Percentiles rank a stretch among this genome's conserved stretches.
Conservation (phyloP, 2,797 vertebrate species). For the Ctenochaetus hawaiiensis region DNA sequence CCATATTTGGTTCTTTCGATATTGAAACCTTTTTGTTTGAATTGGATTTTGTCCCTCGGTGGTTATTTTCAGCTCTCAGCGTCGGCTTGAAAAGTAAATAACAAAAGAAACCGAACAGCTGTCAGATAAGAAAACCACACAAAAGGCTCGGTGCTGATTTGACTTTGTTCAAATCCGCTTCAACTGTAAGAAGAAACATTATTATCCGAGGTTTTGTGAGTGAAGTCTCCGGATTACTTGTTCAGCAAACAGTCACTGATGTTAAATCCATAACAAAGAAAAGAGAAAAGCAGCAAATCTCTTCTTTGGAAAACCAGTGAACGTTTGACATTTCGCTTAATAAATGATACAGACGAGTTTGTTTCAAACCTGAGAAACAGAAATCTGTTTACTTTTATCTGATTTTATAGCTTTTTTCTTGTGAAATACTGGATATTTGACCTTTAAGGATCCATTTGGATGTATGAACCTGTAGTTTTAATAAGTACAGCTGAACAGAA, state of each 20-base stretch:
- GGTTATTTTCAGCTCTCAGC: not conserved
- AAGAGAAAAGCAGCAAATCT: not conserved
- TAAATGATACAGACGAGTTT: not conserved
- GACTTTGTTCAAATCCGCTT: not conserved
- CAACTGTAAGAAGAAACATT: too few species aligned
- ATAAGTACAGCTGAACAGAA: not conserved
- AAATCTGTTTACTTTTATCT: not conserved
- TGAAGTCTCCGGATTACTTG: not conserved
- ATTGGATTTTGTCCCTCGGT: not conserved
- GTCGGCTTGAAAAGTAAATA: not conserved
- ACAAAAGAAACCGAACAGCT: not conserved
- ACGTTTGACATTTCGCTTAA: not conserved
- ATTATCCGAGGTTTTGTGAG: not conserved
- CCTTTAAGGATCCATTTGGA: not conserved
- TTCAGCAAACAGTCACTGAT: not conserved
- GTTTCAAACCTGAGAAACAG: not conserved
- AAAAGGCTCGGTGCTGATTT: not conserved
- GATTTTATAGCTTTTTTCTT: not conserved
- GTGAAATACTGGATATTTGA: not conserved
- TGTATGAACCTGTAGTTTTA: not conserved
- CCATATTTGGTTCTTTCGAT: not conserved
- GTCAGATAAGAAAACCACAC: constrained; percentile 7
- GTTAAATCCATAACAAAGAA: not conserved
- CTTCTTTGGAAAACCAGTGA: too few species aligned
- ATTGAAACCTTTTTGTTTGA: not conserved